Base-by-base conservation (phyloP, 2,113 vertebrate species). In the Calidris pugnax region DNA sequence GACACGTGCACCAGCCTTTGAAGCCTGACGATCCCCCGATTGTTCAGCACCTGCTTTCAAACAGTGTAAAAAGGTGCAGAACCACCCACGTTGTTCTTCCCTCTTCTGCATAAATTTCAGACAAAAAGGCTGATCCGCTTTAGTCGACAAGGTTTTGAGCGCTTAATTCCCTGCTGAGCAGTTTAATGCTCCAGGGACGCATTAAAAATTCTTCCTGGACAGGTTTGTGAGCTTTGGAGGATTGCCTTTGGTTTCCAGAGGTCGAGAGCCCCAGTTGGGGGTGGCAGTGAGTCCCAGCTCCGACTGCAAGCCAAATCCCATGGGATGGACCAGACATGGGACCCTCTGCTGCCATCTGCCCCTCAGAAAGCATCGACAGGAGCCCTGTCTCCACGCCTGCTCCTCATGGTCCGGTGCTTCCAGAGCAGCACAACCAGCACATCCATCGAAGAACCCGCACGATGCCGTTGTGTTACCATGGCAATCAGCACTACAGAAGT, bases 361-460 rank as follows among this genome's bases (percentile, higher is more conserved):
- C n/a, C 79, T 24, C 4, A 14, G 5, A 10, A 2, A 2, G 10
- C 10, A 0, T 0, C 8, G 11, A 45, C 71, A 14, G 83, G 23
- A 68, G 35, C 32, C 51, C 51, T 1, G 14, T 59, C n/a, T 68
- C 85, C 63, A 26, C 0, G 1, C 17, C 35, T 4, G 39, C 45
- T 79, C 32, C 50, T 51, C 8, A 10, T 4, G n/a, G n/a, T 4
- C n/a, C 4, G 5, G 47, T 24, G 33, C 68, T 17, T 7, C 19
- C 3, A 1, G 53, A 48, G 63, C 80, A 13, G 50, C 24, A 0
- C 75, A 43, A 23, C 16, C 68, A 23, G 51, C 59, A 18, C 47
- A 20, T 12, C 64, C 32, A 6, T 6, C 0, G 16, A 39, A 39
- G 67, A 60, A 64, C 22, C 59, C 3, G 1, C 4, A 1, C 0